Base-by-base conservation (phyloP, 1,140 invertebrate species). In the Aplysia californica region DNA sequence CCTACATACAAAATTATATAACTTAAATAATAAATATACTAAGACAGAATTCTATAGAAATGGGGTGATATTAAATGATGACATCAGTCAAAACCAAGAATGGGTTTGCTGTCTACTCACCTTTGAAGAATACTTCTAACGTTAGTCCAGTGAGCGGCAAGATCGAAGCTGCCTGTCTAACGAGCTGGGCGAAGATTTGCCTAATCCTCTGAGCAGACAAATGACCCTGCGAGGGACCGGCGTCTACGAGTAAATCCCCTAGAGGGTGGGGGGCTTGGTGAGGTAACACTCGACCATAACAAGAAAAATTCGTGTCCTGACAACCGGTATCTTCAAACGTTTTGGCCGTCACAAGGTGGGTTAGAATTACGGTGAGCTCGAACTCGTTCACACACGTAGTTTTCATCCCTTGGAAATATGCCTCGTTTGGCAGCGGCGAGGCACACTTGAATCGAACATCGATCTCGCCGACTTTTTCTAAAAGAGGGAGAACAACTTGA, bases 401-500 rank as follows among this genome's bases (percentile, higher is more conserved):
- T 61, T 79, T 79, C 78, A 79, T 71, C 18, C 73, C 78, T 36
- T 71, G 67, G 35, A 79, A 79, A 56, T 79, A 76, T 0, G 64
- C 41, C 35, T 79, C 73, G 33, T 70, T 79, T 21, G 78, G 78
- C 61, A 76, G 29, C 5, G 78, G 78, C 1, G 61, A 75, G 5
- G 69, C 41, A 29, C 78, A 79, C 29, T 76, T 75, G 36, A 79
- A 72, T 29, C 78, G 68, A n/a, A 44, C 55, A 44, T 79, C 78
- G n/a, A 75, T 23, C 31, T 69, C 58, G 2, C 74, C 78, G 1
- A 79, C 26, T 36, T 69, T 65, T 18, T 69, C 41, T 31, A 79
- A 20, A 10, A 79, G 23, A 31, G 74, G 73, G 29, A 76, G 35
- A 50, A 79, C 68, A 21, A 79, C 78, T 39, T 75, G 55, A 39